Evolutionary conservation across 2,113 vertebrate species (phyloP).

Genomic region (Falco punctatus): DNA sequence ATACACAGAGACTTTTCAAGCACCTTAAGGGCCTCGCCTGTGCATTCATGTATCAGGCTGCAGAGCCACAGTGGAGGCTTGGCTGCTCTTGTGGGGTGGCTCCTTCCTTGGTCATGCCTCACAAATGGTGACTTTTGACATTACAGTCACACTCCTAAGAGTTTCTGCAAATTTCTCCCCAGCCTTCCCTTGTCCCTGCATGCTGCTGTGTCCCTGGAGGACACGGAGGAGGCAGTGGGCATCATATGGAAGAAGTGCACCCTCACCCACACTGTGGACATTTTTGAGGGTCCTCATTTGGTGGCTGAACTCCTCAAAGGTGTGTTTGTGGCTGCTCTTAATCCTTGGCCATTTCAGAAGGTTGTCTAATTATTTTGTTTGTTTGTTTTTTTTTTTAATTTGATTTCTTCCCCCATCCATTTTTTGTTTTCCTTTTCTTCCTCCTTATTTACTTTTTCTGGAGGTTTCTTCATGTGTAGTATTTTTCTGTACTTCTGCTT

Average conservation of each 20-base stretch:
- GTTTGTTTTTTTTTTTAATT: background rate
- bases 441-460: background rate
- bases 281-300: background rate
- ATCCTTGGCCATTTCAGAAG: background rate
- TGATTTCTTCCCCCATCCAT: background rate
- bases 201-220: background rate
- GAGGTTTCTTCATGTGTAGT: background rate
- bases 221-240: background rate
- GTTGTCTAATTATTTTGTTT: accelerated
- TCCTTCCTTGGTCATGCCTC: accelerated
- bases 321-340: background rate
- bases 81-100: too few relatives aligned
- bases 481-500: background rate
- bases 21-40: background rate
- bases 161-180: background rate
- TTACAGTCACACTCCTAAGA: background rate
- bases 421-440: background rate
- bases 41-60: background rate
- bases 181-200: accelerated
- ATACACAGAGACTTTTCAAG: background rate
- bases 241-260: background rate
- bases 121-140: background rate
- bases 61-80: background rate
- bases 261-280: accelerated
- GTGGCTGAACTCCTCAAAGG: background rate